Percentiles rank a stretch among this genome's conserved stretches.
phyloP scores from a whole-genome alignment of 2,888 invertebrate genomes.

The Epistrophe grossulariae region DNA sequence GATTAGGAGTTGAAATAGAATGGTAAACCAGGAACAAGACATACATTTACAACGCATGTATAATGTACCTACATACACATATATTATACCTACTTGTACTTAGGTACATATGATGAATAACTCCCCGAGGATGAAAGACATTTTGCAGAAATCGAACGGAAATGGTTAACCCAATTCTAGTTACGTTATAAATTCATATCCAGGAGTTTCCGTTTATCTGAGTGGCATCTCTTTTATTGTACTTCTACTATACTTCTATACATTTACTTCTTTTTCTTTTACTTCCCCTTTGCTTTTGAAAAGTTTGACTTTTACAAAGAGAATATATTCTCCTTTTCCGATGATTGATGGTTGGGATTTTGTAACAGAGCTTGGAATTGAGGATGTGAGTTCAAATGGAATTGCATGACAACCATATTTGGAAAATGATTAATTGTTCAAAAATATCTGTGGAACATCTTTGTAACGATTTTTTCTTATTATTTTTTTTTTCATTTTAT shows the following conservation, averaged over 20 bases:
- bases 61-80: too few species aligned
- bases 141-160: constrained; percentile 63
- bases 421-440: constrained; percentile 68
- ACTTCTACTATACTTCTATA: too few species aligned
- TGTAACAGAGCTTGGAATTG: constrained; percentile 39
- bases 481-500: neutral
- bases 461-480: neutral
- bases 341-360: constrained; percentile 72
- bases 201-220: constrained; percentile 47
- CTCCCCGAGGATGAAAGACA: constrained; percentile 55
- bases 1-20: constrained; percentile 22
- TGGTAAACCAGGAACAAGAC: constrained; percentile 28
- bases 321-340: constrained; percentile 47
- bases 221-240: constrained; percentile 25
- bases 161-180: constrained; percentile 63
- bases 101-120: constrained; percentile 49
- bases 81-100: neutral
- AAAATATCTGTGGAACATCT: constrained; percentile 43
- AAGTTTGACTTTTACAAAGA: constrained; percentile 63
- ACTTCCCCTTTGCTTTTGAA: neutral
- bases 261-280: neutral
- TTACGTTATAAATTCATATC: constrained; percentile 65
- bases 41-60: constrained; percentile 24
- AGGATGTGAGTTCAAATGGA: constrained; percentile 69
- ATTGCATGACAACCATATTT: constrained; percentile 74